Evolutionary conservation across 2,888 invertebrate species (phyloP).

Genomic region (Pocota personata): DNA sequence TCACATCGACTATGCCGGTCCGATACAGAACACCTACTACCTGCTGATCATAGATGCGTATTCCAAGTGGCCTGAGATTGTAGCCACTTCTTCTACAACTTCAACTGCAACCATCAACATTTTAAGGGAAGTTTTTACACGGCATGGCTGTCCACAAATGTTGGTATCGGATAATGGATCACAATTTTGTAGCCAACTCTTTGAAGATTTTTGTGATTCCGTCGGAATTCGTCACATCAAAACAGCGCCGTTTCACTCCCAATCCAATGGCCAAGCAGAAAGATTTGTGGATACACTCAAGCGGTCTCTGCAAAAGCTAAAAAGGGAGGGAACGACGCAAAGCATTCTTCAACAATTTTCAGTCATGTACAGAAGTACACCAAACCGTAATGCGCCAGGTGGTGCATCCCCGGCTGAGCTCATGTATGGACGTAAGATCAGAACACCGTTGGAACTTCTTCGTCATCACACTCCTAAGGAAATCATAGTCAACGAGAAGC

Average conservation of each 20-base stretch:
- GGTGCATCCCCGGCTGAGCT: too few species aligned
- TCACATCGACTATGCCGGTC: constrained; percentile 74
- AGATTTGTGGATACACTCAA: too few species aligned
- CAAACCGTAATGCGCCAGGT: too few species aligned
- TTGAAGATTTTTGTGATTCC: constrained; percentile 23
- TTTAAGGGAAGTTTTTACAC: constrained; percentile 8
- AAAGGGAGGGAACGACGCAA: too few species aligned
- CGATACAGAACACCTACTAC: constrained; percentile 75
- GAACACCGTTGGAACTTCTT: too few species aligned
- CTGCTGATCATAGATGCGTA: constrained; percentile 80
- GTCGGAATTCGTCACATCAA: constrained; percentile 11
- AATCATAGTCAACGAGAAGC: too few species aligned
- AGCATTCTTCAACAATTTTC: too few species aligned
- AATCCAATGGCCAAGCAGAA: too few species aligned
- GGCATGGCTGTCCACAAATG: constrained; percentile 10
- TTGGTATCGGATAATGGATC: constrained; percentile 43
- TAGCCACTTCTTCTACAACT: background rate
- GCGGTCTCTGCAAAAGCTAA: too few species aligned
- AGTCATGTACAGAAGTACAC: too few species aligned
- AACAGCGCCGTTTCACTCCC: constrained; percentile 36
- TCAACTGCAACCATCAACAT: constrained; percentile 19
- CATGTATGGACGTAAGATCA: too few species aligned
- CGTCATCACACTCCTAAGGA: too few species aligned
- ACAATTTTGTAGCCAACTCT: constrained; percentile 27
- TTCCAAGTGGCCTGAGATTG: constrained; percentile 80